Percentiles rank a stretch among this genome's conserved stretches.
Conservation (phyloP, 2,113 vertebrate species). For the Muscicapa adusta region DNA sequence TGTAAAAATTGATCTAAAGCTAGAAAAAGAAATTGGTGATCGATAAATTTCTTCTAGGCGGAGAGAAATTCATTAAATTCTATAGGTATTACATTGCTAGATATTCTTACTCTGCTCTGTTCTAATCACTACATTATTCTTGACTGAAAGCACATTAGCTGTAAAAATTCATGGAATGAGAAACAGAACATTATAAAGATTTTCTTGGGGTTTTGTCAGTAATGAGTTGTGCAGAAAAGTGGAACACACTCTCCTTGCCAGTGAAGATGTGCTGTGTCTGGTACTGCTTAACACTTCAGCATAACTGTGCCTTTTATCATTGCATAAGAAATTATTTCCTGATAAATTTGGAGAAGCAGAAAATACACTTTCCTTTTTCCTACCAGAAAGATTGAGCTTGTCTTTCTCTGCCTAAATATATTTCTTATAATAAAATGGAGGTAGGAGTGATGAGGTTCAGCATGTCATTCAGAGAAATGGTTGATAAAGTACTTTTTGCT, state of each 20-base stretch:
- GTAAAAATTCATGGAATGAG: conserved; percentile 76
- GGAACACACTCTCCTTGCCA: conserved; percentile 52
- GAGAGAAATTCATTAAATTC: conserved; percentile 70
- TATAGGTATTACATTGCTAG: conserved; percentile 51
- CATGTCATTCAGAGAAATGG: background rate
- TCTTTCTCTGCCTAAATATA: background rate
- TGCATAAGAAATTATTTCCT: conserved; percentile 50
- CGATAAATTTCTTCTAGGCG: conserved; percentile 69
- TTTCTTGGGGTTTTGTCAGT: conserved; percentile 69
- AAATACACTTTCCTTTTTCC: background rate
- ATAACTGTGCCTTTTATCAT: conserved; percentile 9
- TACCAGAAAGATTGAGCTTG: background rate
- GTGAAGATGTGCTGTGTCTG: conserved; percentile 57
- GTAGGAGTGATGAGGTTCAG: background rate
- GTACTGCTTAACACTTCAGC: conserved; percentile 59
- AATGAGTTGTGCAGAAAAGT: conserved; percentile 71
- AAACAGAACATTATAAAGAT: conserved; percentile 69
- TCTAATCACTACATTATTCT: conserved; percentile 73
- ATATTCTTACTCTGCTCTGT: conserved; percentile 57
- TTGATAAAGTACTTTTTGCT: background rate
- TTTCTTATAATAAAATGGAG: background rate
- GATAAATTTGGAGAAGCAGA: conserved; percentile 5
- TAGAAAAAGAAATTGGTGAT: conserved; percentile 65
- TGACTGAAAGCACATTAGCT: conserved; percentile 72
- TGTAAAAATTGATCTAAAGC: conserved; percentile 66